These are phyloP conservation scores for Cliona cf. orientalis DNA, from an alignment of 37 sponge, comb jelly and placozoan species.

Conservation along the genomic window DNA sequence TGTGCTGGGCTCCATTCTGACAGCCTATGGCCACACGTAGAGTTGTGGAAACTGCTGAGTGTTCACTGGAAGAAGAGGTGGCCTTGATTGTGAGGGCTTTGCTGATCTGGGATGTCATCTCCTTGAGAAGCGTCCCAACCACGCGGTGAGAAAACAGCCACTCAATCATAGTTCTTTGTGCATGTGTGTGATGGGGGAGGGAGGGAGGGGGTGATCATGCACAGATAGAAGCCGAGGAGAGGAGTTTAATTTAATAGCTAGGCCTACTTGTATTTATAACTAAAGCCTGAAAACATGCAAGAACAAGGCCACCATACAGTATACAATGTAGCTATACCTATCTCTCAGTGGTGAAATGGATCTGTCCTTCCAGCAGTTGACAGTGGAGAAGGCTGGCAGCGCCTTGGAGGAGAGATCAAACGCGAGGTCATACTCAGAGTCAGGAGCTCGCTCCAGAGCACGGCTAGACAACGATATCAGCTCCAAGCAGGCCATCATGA, in stretches of 20 bases:
- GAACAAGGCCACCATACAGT: neutral
- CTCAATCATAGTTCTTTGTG: constrained; percentile 51
- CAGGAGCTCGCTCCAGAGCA: neutral
- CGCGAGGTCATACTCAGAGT: constrained; percentile 13
- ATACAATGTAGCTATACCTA: constrained; percentile 29
- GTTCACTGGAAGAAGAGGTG: neutral
- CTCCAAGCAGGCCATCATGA: neutral
- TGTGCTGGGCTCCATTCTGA: constrained; percentile 34
- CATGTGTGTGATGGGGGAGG: no score
- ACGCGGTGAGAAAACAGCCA: constrained; percentile 34
- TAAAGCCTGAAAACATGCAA: no score
- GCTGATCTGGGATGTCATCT: neutral
- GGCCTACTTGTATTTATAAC: no score
- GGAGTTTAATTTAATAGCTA: no score
- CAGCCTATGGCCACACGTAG: constrained; percentile 39
- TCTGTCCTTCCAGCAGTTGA: neutral
- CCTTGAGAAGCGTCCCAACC: neutral
- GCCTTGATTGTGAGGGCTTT: neutral
- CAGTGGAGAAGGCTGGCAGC: neutral
- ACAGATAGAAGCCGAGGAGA: no score
- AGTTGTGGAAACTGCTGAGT: neutral
- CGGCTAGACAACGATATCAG: constrained; percentile 15
- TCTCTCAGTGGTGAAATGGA: constrained; percentile 52
- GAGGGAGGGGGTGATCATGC: no score
- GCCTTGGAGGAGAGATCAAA: neutral